These are phyloP conservation scores for Chanos chanos DNA, from an alignment of 2,797 vertebrate species.

Conservation along the genomic window DNA sequence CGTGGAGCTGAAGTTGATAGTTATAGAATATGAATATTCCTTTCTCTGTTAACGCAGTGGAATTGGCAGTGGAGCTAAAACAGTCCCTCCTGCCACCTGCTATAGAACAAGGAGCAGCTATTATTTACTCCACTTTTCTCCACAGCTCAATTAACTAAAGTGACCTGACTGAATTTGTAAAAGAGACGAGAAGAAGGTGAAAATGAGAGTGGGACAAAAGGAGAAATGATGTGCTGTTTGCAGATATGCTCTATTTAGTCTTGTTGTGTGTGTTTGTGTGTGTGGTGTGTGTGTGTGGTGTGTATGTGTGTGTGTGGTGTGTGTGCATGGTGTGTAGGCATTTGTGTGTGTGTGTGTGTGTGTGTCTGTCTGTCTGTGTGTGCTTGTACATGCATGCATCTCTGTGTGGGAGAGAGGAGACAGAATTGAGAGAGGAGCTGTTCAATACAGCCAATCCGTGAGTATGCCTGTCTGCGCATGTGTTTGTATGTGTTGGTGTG, in stretches of 20 bases:
- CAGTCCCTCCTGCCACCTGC: background rate
- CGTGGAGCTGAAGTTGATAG: too few relatives aligned
- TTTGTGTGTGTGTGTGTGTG: slow-evolving; percentile 4
- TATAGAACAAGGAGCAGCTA: background rate
- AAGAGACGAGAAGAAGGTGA: too few relatives aligned
- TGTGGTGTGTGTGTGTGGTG: slow-evolving; percentile 6
- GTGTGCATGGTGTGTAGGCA: slow-evolving; percentile 23
- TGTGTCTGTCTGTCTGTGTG: background rate
- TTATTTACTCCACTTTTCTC: slow-evolving; percentile 10
- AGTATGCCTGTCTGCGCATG: slow-evolving; percentile 1
- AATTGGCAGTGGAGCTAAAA: slow-evolving; percentile 10
- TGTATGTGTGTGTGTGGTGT: background rate
- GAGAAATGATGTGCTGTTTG: too few relatives aligned
- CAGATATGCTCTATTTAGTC: too few relatives aligned
- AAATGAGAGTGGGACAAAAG: too few relatives aligned
- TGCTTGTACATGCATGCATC: background rate
- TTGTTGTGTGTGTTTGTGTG: too few relatives aligned
- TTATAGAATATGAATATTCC: slow-evolving; percentile 17
- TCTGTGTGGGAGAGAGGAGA: slow-evolving; percentile 15
- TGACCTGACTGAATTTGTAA: too few relatives aligned
- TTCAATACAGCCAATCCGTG: slow-evolving; percentile 3
- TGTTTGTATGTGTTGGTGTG: too few relatives aligned
- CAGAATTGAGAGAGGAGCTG: background rate
- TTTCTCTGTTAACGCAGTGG: slow-evolving; percentile 11
- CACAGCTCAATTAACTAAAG: too few relatives aligned